A percentile compares a stretch with the other conserved stretches of the same genome.
Conservation (phyloP, 64 coral and sea anemone species). For the Trachythela sp. region DNA sequence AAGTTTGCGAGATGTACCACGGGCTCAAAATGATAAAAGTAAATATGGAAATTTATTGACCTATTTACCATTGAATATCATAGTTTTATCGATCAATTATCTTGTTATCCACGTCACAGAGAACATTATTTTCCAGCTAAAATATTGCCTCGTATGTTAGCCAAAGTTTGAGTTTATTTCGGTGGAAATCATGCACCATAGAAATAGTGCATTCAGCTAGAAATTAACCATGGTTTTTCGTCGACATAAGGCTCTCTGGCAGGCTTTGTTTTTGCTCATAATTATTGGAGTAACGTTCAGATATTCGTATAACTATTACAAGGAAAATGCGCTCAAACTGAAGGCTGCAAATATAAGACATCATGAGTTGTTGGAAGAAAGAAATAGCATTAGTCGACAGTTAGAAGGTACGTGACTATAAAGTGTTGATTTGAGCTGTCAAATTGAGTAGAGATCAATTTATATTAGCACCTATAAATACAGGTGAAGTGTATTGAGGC, state of each 20-base stretch:
- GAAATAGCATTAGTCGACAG: not conserved
- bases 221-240: not conserved
- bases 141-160: not conserved
- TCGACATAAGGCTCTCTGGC: not conserved
- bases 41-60: not conserved
- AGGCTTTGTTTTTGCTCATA: not conserved
- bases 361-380: constrained; percentile 1
- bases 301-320: not conserved
- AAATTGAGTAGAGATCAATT: not conserved
- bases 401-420: not conserved
- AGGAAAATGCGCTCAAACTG: not conserved
- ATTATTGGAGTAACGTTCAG: not conserved
- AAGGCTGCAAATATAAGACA: constrained; percentile 17
- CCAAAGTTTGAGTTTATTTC: not conserved
- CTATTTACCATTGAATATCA: not conserved
- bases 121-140: not conserved
- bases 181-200: not conserved
- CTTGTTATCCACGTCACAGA: not conserved
- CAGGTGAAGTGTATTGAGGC: too few species aligned
- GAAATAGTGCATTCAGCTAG: not conserved
- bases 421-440: not conserved
- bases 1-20: too few species aligned
- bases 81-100: not conserved
- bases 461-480: too few species aligned
- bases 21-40: too few species aligned